Conservation (phyloP, 2,797 vertebrate species). For the Gallirallus australis region DNA sequence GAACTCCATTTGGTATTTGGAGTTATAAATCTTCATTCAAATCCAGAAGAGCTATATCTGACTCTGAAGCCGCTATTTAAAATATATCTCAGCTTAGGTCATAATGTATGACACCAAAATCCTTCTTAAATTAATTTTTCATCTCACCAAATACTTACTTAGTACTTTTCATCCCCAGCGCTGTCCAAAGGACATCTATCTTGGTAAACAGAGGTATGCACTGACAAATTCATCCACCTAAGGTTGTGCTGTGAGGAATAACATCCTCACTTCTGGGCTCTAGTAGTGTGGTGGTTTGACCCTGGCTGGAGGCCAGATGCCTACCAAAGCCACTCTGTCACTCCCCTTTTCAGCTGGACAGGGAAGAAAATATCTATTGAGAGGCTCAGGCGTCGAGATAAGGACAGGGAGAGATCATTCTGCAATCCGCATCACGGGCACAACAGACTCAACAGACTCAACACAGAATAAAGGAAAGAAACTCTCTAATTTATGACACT, state of each 20-base stretch:
- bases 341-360: too few species aligned
- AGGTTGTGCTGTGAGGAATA: neutral
- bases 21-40: neutral
- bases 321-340: too few species aligned
- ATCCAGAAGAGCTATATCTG: neutral
- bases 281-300: neutral
- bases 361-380: too few species aligned
- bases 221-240: neutral
- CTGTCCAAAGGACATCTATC: neutral
- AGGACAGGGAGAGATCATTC: too few species aligned
- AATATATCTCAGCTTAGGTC: neutral
- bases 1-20: neutral
- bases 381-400: too few species aligned
- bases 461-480: too few species aligned
- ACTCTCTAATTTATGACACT: too few species aligned
- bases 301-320: too few species aligned
- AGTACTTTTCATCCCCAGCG: neutral
- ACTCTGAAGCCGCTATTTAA: neutral
- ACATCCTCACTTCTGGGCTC: neutral
- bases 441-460: too few species aligned
- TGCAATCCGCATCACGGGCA: too few species aligned
- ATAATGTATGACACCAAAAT: neutral
- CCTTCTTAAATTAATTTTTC: neutral
- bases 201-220: neutral
- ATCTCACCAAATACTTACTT: neutral